Percentiles rank a stretch among this genome's conserved stretches.
phyloP scores from a whole-genome alignment of 2,888 invertebrate genomes.

The Rugalucina vietnamica region DNA sequence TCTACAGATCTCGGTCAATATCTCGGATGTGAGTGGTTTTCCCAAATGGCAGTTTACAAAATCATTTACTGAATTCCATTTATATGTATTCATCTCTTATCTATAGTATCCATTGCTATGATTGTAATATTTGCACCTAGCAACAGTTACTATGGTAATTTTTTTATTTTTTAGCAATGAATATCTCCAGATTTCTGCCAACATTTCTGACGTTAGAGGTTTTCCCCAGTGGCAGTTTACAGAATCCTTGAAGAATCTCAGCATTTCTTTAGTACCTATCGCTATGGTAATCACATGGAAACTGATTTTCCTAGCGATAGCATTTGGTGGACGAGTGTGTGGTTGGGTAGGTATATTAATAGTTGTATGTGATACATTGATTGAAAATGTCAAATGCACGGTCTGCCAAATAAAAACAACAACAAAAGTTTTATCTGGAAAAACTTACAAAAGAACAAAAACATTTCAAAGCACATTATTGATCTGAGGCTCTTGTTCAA shows the following conservation, averaged over 20 bases:
- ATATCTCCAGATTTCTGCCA: slow-evolving; percentile 70
- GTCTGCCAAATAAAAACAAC: too few species aligned
- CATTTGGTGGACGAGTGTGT: slow-evolving; percentile 77
- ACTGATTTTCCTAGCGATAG: slow-evolving; percentile 73
- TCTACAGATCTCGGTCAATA: slow-evolving; percentile 67
- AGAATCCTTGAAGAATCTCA: slow-evolving; percentile 67
- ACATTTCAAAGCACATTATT: too few species aligned
- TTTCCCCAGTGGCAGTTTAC: slow-evolving; percentile 77
- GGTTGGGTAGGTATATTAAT: slow-evolving; percentile 78
- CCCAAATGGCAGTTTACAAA: slow-evolving; percentile 76
- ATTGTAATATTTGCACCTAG: too few species aligned
- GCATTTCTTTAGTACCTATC: slow-evolving; percentile 74
- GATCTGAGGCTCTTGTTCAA: too few species aligned
- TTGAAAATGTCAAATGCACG: too few species aligned
- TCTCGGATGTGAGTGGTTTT: slow-evolving; percentile 73
- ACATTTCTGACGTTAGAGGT: slow-evolving; percentile 70
- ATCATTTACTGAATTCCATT: slow-evolving; percentile 66
- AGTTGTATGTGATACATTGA: too few species aligned
- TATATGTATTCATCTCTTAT: too few species aligned
- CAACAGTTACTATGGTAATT: too few species aligned
- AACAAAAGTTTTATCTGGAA: too few species aligned
- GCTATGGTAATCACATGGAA: slow-evolving; percentile 75
- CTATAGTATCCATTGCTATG: slow-evolving; percentile 74
- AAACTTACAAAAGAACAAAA: too few species aligned
- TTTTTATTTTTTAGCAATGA: slow-evolving; percentile 61